Evolutionary conservation across 2,797 vertebrate genomes (phyloP).

Genomic region (Apogon talboti): DNA sequence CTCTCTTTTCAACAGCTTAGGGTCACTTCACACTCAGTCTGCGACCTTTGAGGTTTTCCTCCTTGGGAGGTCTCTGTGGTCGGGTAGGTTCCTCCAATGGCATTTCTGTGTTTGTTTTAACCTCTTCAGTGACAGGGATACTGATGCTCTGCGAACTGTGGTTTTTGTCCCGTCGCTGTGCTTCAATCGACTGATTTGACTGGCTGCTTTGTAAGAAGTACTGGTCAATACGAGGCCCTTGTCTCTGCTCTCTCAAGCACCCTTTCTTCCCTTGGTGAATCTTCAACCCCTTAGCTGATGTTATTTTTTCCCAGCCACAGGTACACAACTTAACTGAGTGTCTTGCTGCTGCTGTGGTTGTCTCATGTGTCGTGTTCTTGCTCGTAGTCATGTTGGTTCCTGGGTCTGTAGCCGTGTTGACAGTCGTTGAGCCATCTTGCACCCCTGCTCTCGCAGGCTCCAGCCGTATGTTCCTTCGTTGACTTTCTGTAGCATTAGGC

Average conservation of each 20-base stretch:
- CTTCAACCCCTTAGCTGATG: background rate
- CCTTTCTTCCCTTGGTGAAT: slow-evolving; percentile 20
- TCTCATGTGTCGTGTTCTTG: background rate
- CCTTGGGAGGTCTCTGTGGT: slow-evolving; percentile 1
- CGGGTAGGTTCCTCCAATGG: slow-evolving; percentile 1
- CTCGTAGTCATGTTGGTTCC: slow-evolving; percentile 11
- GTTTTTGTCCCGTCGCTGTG: slow-evolving; percentile 33
- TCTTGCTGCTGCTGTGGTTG: slow-evolving; percentile 1
- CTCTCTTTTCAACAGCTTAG: slow-evolving; percentile 12
- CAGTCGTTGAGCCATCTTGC: background rate
- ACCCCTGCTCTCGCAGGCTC: no score
- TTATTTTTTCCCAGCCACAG: slow-evolving; percentile 32
- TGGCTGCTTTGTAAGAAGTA: slow-evolving; percentile 14
- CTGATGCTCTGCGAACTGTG: slow-evolving; percentile 36
- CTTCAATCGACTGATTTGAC: slow-evolving; percentile 13
- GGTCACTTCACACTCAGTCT: slow-evolving; percentile 12
- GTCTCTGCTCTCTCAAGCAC: slow-evolving; percentile 25
- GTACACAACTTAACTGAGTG: slow-evolving; percentile 7
- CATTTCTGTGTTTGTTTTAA: slow-evolving; percentile 22
- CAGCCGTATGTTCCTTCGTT: no score
- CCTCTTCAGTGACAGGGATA: slow-evolving; percentile 15
- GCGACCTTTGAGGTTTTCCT: slow-evolving; percentile 2
- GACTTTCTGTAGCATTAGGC: no score
- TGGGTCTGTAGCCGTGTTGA: slow-evolving; percentile 8
- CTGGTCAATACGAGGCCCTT: no score